Conservation (phyloP, 2,888 invertebrate species). For the Platycheirus albimanus region DNA sequence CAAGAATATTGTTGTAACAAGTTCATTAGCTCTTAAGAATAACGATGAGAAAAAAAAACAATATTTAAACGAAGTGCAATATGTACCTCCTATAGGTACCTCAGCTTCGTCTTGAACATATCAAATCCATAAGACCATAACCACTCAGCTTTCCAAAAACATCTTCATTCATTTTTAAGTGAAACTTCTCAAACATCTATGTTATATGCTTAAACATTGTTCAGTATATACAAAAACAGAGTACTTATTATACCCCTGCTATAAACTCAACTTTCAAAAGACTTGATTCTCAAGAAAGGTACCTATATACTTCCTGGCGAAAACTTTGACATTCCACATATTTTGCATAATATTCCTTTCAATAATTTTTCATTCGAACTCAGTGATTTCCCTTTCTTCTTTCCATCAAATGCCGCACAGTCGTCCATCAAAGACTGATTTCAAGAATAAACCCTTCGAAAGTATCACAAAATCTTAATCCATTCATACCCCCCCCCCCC, state of each 20-base stretch:
- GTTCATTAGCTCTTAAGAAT: too few species aligned
- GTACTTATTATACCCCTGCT: neutral
- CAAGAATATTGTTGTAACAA: too few species aligned
- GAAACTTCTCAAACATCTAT: constrained; percentile 4
- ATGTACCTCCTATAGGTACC: too few species aligned
- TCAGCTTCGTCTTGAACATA: too few species aligned
- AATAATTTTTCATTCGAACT: constrained; percentile 32
- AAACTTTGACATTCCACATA: constrained; percentile 22
- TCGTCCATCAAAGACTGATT: constrained; percentile 56
- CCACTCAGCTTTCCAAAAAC: neutral
- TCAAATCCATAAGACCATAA: too few species aligned
- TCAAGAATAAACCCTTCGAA: constrained; percentile 52
- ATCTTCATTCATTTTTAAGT: neutral
- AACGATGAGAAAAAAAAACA: too few species aligned
- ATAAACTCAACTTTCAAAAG: neutral
- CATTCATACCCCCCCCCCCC: constrained; percentile 43
- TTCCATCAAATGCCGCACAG: constrained; percentile 14
- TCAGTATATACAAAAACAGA: neutral
- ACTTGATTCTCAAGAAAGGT: neutral
- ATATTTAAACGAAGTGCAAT: too few species aligned
- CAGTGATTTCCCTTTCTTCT: neutral
- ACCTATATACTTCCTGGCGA: neutral
- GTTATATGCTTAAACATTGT: neutral
- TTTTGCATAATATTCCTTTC: constrained; percentile 19
- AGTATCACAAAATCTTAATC: constrained; percentile 59